Percentiles rank a stretch among this genome's conserved stretches.
Evolutionary conservation across 2,797 vertebrate genomes (phyloP).

Genomic region (Brachyrhaphis roseni): DNA sequence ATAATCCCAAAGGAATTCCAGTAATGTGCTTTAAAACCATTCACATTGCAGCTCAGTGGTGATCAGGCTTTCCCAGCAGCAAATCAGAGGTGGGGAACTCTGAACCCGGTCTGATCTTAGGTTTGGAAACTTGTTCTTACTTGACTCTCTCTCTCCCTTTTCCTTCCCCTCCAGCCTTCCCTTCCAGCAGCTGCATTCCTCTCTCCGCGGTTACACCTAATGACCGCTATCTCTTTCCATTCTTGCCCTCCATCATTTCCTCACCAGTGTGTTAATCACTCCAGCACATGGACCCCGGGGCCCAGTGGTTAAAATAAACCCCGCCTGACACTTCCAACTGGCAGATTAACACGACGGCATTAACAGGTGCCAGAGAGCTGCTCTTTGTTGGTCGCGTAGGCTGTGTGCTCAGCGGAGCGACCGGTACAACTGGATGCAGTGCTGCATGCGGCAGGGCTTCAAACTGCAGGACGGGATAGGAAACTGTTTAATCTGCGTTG

Average conservation of each 20-base stretch:
- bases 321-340: slow-evolving; percentile 74
- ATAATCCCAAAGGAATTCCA: slow-evolving; percentile 75
- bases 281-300: slow-evolving; percentile 66
- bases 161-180: slow-evolving; percentile 30
- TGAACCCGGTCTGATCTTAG: slow-evolving; percentile 56
- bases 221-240: slow-evolving; percentile 74
- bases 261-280: slow-evolving; percentile 66
- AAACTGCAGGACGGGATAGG: slow-evolving; percentile 16
- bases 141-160: slow-evolving; percentile 48
- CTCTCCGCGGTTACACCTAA: slow-evolving; percentile 63
- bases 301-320: slow-evolving; percentile 77
- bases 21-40: slow-evolving; percentile 56
- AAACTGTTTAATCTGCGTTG: slow-evolving; percentile 27
- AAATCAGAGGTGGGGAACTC: slow-evolving; percentile 23
- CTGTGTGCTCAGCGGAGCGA: slow-evolving; percentile 16
- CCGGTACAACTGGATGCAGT: slow-evolving; percentile 44
- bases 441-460: slow-evolving; percentile 60
- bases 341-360: slow-evolving; percentile 77
- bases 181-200: slow-evolving; percentile 67
- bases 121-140: slow-evolving; percentile 74
- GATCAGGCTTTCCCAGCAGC: slow-evolving; percentile 25
- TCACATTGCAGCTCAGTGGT: not conserved
- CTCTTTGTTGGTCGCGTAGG: slow-evolving; percentile 34
- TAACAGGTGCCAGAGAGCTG: slow-evolving; percentile 72
- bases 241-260: slow-evolving; percentile 67